phyloP scores from a whole-genome alignment of 2,113 vertebrate species.

The Chionomys nivalis region DNA sequence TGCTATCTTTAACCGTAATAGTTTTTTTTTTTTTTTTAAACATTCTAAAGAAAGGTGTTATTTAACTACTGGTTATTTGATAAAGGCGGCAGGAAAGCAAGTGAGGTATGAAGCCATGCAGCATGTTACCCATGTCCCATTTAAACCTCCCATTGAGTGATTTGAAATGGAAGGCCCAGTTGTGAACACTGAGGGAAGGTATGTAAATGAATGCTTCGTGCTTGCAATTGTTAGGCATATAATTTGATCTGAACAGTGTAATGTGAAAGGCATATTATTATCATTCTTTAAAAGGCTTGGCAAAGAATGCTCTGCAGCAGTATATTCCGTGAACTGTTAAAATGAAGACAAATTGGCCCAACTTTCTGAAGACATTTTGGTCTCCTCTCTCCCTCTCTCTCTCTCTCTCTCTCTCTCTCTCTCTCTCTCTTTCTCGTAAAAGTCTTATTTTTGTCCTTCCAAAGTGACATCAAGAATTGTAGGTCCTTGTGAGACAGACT shows the following conservation, averaged over 20 bases:
- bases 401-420: background rate
- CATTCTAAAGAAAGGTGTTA: background rate
- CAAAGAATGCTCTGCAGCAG: slow-evolving; percentile 36
- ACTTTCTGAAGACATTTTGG: slow-evolving; percentile 63
- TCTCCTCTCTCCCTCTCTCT: background rate
- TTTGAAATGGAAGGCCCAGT: slow-evolving; percentile 31
- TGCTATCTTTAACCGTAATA: background rate
- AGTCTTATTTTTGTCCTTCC: slow-evolving; percentile 18
- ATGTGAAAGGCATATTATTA: slow-evolving; percentile 72
- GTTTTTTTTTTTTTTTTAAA: background rate
- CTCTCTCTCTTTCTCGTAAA: slow-evolving; percentile 10
- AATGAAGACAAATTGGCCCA: slow-evolving; percentile 61
- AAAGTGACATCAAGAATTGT: slow-evolving; percentile 41
- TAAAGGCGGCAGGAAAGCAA: slow-evolving; percentile 41
- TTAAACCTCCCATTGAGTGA: slow-evolving; percentile 55
- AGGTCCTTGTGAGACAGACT: slow-evolving; percentile 63
- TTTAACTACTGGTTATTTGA: slow-evolving; percentile 32
- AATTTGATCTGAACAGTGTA: slow-evolving; percentile 75
- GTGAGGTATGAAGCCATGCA: background rate
- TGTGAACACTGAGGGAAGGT: slow-evolving; percentile 60
- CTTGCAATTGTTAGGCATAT: slow-evolving; percentile 72
- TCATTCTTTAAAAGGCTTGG: slow-evolving; percentile 70
- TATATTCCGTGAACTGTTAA: slow-evolving; percentile 66
- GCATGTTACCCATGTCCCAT: background rate
- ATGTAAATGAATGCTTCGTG: slow-evolving; percentile 73